Evolutionary conservation across 2,888 invertebrate genomes (phyloP).

Genomic region (Acheta domesticus): DNA sequence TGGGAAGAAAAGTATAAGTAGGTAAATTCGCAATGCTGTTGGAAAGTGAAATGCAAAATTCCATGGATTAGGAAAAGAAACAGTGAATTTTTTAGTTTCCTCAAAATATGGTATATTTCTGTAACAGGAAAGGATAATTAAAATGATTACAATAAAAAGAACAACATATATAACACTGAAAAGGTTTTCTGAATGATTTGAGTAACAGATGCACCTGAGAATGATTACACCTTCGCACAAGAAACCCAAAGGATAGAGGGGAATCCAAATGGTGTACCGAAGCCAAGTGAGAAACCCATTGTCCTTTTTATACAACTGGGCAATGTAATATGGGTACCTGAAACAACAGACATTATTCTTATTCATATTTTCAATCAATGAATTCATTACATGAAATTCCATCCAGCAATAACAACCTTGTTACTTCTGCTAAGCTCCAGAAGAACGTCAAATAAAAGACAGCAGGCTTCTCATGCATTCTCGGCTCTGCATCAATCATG

Average conservation of each 20-base stretch:
- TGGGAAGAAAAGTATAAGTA: constrained; percentile 72
- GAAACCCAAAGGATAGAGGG: constrained; percentile 86
- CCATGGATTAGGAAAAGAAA: constrained; percentile 76
- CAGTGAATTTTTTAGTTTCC: constrained; percentile 70
- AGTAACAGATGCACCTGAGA: constrained; percentile 48
- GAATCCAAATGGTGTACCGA: constrained; percentile 90
- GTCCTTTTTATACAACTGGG: constrained; percentile 71
- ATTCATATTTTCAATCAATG: neutral
- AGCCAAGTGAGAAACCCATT: constrained; percentile 81
- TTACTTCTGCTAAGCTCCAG: constrained; percentile 79
- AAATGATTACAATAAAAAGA: neutral
- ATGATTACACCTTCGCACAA: constrained; percentile 80
- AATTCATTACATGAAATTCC: neutral
- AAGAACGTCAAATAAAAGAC: constrained; percentile 82
- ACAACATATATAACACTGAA: neutral
- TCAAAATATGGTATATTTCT: constrained; percentile 87
- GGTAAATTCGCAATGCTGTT: constrained; percentile 69
- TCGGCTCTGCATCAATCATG: constrained; percentile 78
- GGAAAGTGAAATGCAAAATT: constrained; percentile 88
- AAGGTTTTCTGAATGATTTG: neutral
- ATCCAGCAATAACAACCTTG: constrained; percentile 58
- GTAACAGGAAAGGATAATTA: constrained; percentile 36
- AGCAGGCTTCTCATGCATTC: constrained; percentile 83
- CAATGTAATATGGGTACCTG: constrained; percentile 91
- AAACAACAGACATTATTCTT: constrained; percentile 36